Evolutionary conservation across 2,797 vertebrate genomes (phyloP), one percentile per base, ranked within the genome.

Genomic region (Borostomias antarcticus): DNA sequence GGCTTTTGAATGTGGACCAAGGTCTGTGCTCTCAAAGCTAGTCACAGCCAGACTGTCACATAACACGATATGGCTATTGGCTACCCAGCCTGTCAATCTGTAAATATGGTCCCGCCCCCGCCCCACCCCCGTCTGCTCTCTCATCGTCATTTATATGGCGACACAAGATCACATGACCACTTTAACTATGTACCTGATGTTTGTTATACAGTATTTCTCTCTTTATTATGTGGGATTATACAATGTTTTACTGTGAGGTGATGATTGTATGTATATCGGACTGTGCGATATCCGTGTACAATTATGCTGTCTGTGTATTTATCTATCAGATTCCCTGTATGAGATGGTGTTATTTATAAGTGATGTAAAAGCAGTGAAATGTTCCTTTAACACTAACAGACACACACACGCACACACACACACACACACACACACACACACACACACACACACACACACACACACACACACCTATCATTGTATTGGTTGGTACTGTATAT

Each of bases 211-310:
- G 13, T 53, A 53, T 29, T 17, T 29, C 47, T 15, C 23, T 28
- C n/a, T 69, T 37, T 32, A 7, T 3, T 30, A 23, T 71, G 37
- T 53, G 47, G 52, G 54, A 70, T 54, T 61, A 53, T 40, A 48
- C 58, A 64, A 58, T 77, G 50, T 25, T 57, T 33, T 68, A 51
- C 33, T 68, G 76, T 75, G 61, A 73, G 70, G 57, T 75, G 53
- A 67, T 51, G 61, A 45, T 70, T 40, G 62, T 66, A 52, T 70
- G 57, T 70, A 63, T 68, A 68, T 63, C 52, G 73, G 73, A 58
- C 62, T 23, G 68, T 73, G 56, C 59, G 19, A 40, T 79, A 59
- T 65, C 40, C 57, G 48, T 73, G 48, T 65, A 45, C 15, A 17
- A 45, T 45, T 23, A 62, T 68, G 19, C 69, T 8, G 50, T 30